Base-by-base conservation (phyloP, 2,113 vertebrate species). In the Notechis scutatus region DNA sequence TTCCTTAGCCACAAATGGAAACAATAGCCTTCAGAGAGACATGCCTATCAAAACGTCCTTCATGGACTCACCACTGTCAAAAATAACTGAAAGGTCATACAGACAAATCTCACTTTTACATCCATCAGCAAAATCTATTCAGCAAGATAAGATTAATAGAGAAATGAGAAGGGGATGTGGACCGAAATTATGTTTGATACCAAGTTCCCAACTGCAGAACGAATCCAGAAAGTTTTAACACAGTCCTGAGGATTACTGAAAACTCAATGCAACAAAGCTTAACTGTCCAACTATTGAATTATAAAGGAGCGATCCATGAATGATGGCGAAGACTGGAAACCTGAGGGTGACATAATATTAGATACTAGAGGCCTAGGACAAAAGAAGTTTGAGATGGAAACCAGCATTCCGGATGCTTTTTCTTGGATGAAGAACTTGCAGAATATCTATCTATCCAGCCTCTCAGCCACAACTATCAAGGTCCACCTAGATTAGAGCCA, bases 81-180 rank as follows among this genome's bases (percentile, higher is more conserved):
- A 69, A 74, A 0, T 2, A 90, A 11, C 42, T 92, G 45, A 34
- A 24, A 9, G 0, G 3, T 1, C 1, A 90, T 81, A 69, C 55
- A 93, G 85, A 86, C 34, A 39, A 69, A 59, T 87, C 87, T 91
- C 85, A 90, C 15, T 10, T 10, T 85, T 8, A 0, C 0, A 11
- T 92, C 0, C 14, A 90, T 93, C 94, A 6, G 0, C 74, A 92
- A 93, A 94, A 93, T 55, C 47, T 64, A 95, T 89, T 87, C 87
- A 93, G 69, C 89, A 57, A 94, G 94, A 93, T 52, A 87, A 94
- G 95, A 96, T 95, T 39, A 39, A 95, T 94, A 96, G 1, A 0
- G 1, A 89, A 69, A 57, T 91, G 91, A 57, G 4, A 12, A 21
- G 92, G 91, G 39, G 2, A 91, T 94, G 93, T 94, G 95, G 94